Conservation (phyloP, 2,113 vertebrate species). For the Chlamydotis undulata region DNA sequence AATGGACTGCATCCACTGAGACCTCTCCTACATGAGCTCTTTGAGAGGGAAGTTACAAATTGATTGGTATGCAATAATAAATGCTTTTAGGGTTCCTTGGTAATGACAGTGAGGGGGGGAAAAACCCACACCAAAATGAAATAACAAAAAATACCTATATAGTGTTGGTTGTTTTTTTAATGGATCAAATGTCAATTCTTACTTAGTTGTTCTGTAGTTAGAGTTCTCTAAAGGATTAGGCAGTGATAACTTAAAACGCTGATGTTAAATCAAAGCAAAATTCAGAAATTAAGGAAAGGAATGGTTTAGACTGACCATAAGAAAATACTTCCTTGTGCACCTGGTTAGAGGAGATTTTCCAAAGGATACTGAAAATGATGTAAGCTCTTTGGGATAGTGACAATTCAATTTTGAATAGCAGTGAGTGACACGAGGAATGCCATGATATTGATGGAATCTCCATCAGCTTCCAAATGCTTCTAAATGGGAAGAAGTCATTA, state of each 20-base stretch:
- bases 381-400: background rate
- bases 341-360: background rate
- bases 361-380: background rate
- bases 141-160: background rate
- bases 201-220: background rate
- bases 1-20: background rate
- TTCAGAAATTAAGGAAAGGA: background rate
- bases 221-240: background rate
- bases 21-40: background rate
- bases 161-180: background rate
- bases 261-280: background rate
- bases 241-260: background rate
- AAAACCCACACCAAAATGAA: fast-evolving
- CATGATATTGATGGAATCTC: background rate
- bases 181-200: background rate
- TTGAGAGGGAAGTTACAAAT: background rate
- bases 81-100: background rate
- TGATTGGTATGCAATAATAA: background rate
- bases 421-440: background rate
- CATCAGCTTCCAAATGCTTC: fast-evolving
- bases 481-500: background rate
- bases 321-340: background rate
- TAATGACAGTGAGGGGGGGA: background rate
- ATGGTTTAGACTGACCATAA: background rate
- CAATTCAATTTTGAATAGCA: background rate